Percentiles rank a stretch among this genome's conserved stretches.
Evolutionary conservation across 2,888 invertebrate species (phyloP).

Genomic region (Leuctra nigra): DNA sequence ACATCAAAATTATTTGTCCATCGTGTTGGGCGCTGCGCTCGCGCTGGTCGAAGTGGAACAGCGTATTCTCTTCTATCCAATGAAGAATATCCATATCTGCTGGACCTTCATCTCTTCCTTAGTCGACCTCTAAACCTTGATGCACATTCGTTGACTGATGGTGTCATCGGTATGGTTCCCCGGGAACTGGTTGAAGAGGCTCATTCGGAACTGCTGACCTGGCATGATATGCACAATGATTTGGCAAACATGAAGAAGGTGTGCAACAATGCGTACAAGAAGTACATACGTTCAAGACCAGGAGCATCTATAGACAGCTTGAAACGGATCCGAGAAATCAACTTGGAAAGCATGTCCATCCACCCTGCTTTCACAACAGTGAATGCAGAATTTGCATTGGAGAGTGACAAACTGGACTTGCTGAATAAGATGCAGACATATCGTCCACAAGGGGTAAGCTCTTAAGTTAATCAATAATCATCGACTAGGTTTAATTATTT

Average conservation of each 20-base stretch:
- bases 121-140: slow-evolving; percentile 62
- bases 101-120: slow-evolving; percentile 94
- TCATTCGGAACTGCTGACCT: slow-evolving; percentile 63
- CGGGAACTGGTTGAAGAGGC: slow-evolving; percentile 76
- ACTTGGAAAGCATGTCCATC: slow-evolving; percentile 48
- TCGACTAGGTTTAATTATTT: no score
- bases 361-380: slow-evolving; percentile 56
- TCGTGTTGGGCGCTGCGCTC: slow-evolving; percentile 96
- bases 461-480: no score
- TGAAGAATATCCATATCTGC: slow-evolving; percentile 85
- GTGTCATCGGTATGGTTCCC: slow-evolving; percentile 57
- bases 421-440: slow-evolving; percentile 66
- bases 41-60: slow-evolving; percentile 87
- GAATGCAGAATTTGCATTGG: slow-evolving; percentile 31
- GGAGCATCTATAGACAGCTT: slow-evolving; percentile 86
- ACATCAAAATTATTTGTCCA: slow-evolving; percentile 97
- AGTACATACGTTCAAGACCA: slow-evolving; percentile 83
- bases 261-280: slow-evolving; percentile 82
- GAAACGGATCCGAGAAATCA: slow-evolving; percentile 69
- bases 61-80: slow-evolving; percentile 86
- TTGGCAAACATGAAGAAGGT: slow-evolving; percentile 63
- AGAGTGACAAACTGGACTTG: slow-evolving; percentile 44
- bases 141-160: neutral
- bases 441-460: slow-evolving; percentile 63
- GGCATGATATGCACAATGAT: slow-evolving; percentile 67